Conservation (phyloP, 1,140 invertebrate species). For the Drosophila fuyamai region DNA sequence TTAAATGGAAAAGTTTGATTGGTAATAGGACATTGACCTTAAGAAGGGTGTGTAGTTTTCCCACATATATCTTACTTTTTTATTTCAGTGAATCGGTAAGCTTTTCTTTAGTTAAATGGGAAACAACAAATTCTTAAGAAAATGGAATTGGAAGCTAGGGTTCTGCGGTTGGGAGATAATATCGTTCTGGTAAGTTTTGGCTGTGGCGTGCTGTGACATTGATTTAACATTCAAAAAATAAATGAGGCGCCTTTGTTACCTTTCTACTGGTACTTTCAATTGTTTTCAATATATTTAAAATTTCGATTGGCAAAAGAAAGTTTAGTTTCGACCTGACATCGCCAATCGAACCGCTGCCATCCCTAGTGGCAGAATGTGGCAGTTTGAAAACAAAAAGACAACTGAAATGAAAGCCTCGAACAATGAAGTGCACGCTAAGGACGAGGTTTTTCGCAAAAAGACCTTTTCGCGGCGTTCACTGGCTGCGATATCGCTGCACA, state of each 20-base stretch:
- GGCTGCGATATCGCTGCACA: neutral
- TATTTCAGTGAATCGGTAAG: too few relatives aligned
- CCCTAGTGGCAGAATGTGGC: conserved; percentile 7
- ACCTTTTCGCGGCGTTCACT: neutral
- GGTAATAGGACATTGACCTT: neutral
- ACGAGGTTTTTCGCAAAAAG: neutral
- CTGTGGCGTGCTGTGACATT: neutral
- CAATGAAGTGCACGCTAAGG: neutral
- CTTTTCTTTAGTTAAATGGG: too few relatives aligned
- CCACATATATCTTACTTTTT: too few relatives aligned
- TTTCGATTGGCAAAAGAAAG: neutral
- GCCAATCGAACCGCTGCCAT: neutral
- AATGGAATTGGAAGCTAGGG: too few relatives aligned
- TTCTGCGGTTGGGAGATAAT: neutral
- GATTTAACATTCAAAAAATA: conserved; percentile 4
- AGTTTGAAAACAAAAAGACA: conserved; percentile 12
- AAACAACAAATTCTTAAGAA: too few relatives aligned
- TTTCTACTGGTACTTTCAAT: neutral
- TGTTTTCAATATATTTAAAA: neutral
- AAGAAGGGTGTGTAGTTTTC: too few relatives aligned
- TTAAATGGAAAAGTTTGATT: neutral
- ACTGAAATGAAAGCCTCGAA: conserved; percentile 3
- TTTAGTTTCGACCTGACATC: neutral
- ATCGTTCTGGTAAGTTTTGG: neutral
- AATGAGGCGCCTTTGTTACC: neutral